Percentiles rank a stretch among this genome's conserved stretches.
Conservation (phyloP, 2,797 vertebrate species). For the Manis crassicaudata region DNA sequence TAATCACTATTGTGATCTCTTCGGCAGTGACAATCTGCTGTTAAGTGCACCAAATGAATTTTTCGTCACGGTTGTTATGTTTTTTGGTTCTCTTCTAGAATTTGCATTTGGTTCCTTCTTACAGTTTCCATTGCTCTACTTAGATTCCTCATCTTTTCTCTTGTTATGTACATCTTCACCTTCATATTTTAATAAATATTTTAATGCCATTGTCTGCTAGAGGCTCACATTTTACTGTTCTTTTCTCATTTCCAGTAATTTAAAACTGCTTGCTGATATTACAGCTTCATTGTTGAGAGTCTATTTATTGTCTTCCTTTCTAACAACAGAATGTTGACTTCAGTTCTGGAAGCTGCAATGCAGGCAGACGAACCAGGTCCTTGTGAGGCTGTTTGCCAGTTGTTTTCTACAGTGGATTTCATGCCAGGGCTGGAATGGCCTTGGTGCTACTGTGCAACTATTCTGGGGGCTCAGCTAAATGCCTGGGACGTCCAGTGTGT, state of each 20-base stretch:
- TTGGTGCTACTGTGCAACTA: neutral
- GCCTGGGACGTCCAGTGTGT: too few relatives aligned
- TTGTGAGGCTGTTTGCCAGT: neutral
- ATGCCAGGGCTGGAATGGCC: neutral
- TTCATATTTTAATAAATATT: neutral
- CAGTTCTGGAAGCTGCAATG: neutral
- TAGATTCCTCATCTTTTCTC: neutral
- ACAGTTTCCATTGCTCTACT: neutral
- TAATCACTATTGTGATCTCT: neutral
- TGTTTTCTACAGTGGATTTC: neutral
- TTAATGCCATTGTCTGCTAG: neutral
- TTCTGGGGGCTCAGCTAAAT: neutral
- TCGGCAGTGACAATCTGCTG: neutral
- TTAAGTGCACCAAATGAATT: neutral
- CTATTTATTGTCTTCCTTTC: neutral
- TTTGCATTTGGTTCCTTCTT: neutral
- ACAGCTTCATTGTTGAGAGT: neutral
- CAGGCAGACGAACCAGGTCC: neutral
- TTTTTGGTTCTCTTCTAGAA: neutral
- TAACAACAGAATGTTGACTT: neutral
- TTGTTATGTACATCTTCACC: neutral
- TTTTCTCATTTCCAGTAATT: neutral
- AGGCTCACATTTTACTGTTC: neutral
- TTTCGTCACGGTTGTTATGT: neutral
- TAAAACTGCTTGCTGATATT: neutral